These are phyloP conservation scores for Ornithorhynchus anatinus DNA, from an alignment of 2,113 vertebrate species.

Conservation along the genomic window DNA sequence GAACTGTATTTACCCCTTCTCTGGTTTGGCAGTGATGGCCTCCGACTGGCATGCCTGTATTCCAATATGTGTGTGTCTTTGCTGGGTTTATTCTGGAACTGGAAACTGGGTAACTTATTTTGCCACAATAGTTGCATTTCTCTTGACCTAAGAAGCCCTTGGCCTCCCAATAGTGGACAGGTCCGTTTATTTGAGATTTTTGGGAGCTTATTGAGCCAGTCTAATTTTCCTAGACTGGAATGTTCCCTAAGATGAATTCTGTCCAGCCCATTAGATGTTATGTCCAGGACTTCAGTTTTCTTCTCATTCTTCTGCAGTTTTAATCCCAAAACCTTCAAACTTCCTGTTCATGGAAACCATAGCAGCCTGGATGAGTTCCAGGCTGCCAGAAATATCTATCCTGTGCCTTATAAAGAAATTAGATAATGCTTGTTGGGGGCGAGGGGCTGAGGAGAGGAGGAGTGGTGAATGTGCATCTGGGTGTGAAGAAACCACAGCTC, in stretches of 20 bases:
- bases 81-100: neutral
- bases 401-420: slow-evolving; percentile 26
- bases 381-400: slow-evolving; percentile 32
- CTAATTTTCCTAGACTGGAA: neutral
- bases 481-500: neutral
- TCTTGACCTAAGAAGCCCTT: neutral
- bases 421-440: slow-evolving; percentile 9
- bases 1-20: no score
- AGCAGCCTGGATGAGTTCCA: slow-evolving; percentile 46
- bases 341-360: slow-evolving; percentile 56
- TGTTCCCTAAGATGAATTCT: slow-evolving; percentile 25
- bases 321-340: slow-evolving; percentile 51
- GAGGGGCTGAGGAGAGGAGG: no score
- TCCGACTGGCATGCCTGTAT: no score
- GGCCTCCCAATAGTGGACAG: neutral
- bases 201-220: slow-evolving; percentile 21
- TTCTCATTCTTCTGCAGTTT: slow-evolving; percentile 48
- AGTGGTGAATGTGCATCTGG: neutral
- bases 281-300: slow-evolving; percentile 57
- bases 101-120: neutral
- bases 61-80: no score
- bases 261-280: slow-evolving; percentile 41
- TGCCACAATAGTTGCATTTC: neutral
- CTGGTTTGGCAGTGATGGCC: neutral
- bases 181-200: slow-evolving; percentile 28